Conservation (phyloP, 2,797 vertebrate species). For the Borostomias antarcticus region DNA sequence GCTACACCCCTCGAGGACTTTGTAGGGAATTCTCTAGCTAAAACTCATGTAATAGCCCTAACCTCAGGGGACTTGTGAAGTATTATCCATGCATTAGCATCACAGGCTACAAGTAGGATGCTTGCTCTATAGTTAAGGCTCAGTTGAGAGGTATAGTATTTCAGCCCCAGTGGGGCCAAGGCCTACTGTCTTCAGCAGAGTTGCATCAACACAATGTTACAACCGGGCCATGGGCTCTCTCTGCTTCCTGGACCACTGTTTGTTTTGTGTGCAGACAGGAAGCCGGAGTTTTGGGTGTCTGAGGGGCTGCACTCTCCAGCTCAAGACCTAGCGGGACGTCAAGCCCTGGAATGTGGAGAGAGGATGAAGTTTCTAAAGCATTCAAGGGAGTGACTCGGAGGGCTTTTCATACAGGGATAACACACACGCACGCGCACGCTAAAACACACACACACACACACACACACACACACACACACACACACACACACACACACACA, state of each 20-base stretch:
- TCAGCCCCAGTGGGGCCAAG: slow-evolving; percentile 7
- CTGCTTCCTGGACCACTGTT: slow-evolving; percentile 29
- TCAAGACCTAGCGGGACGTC: slow-evolving; percentile 64
- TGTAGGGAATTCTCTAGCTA: slow-evolving; percentile 5
- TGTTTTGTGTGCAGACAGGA: slow-evolving; percentile 53
- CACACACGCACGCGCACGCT: slow-evolving; percentile 6
- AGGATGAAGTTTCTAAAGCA: slow-evolving; percentile 64
- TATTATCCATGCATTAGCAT: background rate
- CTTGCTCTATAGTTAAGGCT: slow-evolving; percentile 2
- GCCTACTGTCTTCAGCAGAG: slow-evolving; percentile 24
- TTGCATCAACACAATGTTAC: slow-evolving; percentile 49
- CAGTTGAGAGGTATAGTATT: slow-evolving; percentile 11
- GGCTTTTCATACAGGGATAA: slow-evolving; percentile 40
- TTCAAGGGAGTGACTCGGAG: slow-evolving; percentile 46
- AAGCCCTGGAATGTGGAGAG: slow-evolving; percentile 69
- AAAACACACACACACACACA: too few relatives aligned
- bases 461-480: slow-evolving; percentile 18
- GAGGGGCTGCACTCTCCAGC: slow-evolving; percentile 52
- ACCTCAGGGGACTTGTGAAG: background rate
- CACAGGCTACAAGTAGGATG: background rate
- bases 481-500: too few relatives aligned
- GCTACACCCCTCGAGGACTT: slow-evolving; percentile 2
- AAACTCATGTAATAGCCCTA: background rate
- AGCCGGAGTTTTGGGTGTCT: slow-evolving; percentile 65
- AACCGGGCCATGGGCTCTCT: slow-evolving; percentile 37